Base-by-base conservation (phyloP, 2,797 vertebrate species). In the Peromyscus aztecus region DNA sequence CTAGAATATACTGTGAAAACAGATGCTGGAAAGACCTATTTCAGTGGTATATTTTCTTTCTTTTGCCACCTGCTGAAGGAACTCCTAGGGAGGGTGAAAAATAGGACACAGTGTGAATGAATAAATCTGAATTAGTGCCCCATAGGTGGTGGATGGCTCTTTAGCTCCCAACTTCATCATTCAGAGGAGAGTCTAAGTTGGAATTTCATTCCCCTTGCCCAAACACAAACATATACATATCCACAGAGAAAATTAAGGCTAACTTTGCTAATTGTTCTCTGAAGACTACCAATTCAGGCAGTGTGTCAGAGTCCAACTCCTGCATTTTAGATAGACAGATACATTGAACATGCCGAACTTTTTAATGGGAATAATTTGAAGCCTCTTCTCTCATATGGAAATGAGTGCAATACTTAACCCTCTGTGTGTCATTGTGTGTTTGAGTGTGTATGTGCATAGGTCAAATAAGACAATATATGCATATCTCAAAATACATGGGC, bases 111-210 rank as follows among this genome's bases (percentile, higher is more conserved):
- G 46, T 78, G 37, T 88, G 77, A 95, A 95, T 76, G 82, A 91
- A 97, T 94, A n/a, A 89, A 96, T 90, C 81, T 96, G 88, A 92
- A 96, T 96, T 94, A 97, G 94, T 91, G 89, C 46, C 95, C 83
- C 67, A 57, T 52, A 94, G 84, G 65, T 95, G 80, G 96, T 67
- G 55, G 91, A 91, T 75, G 67, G 43, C 55, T 98, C 75, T 67
- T 97, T 95, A 95, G 21, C n/a, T 91, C n/a, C 88, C 77, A 94
- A 78, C 61, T 90, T 96, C 94, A 90, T 92, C 80, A 82, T 61
- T 77, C 9, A 71, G 65, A 97, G 65, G 80, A 69, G 37, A 96
- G 59, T 77, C 76, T 95, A 80, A 55, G 34, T 91, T 97, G 90
- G 49, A 83, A 71, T 81, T 90, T 84, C 29, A 82, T 61, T 69